Conservation (phyloP, 2,797 vertebrate genomes). For the Acanthornis magna region DNA sequence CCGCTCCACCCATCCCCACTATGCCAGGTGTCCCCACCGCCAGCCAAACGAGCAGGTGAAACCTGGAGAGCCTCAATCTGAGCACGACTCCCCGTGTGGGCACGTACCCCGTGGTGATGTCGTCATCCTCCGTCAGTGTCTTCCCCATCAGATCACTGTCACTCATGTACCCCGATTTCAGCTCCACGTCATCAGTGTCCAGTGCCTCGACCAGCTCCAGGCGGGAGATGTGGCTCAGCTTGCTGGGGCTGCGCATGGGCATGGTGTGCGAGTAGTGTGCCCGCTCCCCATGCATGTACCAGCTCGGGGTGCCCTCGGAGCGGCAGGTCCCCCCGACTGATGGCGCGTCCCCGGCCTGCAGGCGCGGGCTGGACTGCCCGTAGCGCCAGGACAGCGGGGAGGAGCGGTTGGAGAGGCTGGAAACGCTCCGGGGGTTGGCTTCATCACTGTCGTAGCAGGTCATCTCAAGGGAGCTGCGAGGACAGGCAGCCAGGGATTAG, state of each 20-base stretch:
- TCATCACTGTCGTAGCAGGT: conserved; percentile 93
- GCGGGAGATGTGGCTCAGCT: conserved; percentile 86
- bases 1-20: background rate
- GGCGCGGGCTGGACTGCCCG: conserved; percentile 90
- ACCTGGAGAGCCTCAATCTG: fast-evolving
- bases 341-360: conserved; percentile 92
- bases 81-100: fast-evolving
- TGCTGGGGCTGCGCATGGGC: conserved; percentile 90
- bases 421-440: conserved; percentile 87
- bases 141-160: conserved; percentile 85
- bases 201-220: conserved; percentile 88
- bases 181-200: conserved; percentile 80
- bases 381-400: conserved; percentile 94
- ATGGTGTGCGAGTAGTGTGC: conserved; percentile 93
- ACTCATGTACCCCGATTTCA: conserved; percentile 89
- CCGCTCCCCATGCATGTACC: conserved; percentile 78
- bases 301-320: conserved; percentile 74
- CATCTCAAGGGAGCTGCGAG: conserved; percentile 85
- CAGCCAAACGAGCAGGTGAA: fast-evolving
- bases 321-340: conserved; percentile 87
- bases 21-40: fast-evolving
- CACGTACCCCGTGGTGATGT: conserved; percentile 90
- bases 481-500: background rate
- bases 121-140: conserved; percentile 91
- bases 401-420: conserved; percentile 92